Evolutionary conservation across 2,113 vertebrate genomes (phyloP).

Genomic region (Chaetodon trifascialis): DNA sequence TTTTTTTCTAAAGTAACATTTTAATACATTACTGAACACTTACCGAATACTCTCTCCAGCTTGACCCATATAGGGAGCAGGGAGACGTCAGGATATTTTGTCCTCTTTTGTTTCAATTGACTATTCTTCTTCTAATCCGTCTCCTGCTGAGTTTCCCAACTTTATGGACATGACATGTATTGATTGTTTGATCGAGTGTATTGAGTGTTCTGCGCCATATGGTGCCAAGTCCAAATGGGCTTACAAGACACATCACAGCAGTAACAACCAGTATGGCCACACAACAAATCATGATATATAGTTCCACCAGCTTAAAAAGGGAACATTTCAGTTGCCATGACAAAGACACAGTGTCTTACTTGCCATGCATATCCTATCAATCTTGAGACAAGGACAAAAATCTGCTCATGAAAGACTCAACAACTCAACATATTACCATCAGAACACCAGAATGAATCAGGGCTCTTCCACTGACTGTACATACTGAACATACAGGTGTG

Average conservation of each 20-base stretch:
- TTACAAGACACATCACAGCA: not conserved
- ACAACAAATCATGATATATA: not conserved
- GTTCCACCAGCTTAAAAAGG: not conserved
- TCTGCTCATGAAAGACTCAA: not conserved
- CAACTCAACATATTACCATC: not conserved
- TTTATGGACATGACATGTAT: too few relatives aligned
- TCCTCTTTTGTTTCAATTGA: not conserved
- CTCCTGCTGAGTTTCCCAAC: not conserved
- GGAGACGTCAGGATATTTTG: not conserved
- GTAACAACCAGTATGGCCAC: not conserved
- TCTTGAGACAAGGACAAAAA: not conserved
- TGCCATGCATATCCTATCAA: not conserved
- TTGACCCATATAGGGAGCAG: not conserved
- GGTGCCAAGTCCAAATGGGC: not conserved
- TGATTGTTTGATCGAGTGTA: not conserved
- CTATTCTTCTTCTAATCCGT: not conserved
- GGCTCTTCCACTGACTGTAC: not conserved
- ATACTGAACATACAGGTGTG: not conserved
- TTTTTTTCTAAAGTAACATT: too few relatives aligned
- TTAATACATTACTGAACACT: too few relatives aligned
- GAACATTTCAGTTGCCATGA: not conserved
- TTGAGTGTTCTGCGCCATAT: not conserved
- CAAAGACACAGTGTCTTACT: not conserved
- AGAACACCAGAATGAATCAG: not conserved
- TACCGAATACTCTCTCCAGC: too few relatives aligned